Conservation (phyloP, 1,140 invertebrate species). For the Hylaeus anthracinus region DNA sequence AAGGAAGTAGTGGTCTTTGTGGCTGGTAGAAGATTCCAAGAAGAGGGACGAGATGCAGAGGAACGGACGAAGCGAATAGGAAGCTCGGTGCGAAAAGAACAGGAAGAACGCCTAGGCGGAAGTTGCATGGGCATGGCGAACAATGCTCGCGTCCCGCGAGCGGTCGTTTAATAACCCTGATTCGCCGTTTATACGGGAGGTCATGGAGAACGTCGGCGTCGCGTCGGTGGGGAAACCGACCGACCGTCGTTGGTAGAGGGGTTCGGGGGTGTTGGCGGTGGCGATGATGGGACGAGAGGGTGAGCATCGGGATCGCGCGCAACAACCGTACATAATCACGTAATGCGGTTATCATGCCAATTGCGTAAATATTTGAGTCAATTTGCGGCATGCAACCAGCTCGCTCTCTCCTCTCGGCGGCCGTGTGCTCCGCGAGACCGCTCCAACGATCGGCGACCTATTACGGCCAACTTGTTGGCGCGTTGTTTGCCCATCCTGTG, state of each 20-base stretch:
- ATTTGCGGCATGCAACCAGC: constrained; percentile 77
- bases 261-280: constrained; percentile 45
- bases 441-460: constrained; percentile 60
- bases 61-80: neutral
- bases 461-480: constrained; percentile 63
- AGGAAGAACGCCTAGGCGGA: constrained; percentile 60
- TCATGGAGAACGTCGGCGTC: constrained; percentile 49
- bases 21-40: neutral
- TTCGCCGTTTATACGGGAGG: constrained; percentile 69
- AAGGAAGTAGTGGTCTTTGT: too few species aligned
- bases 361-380: constrained; percentile 80
- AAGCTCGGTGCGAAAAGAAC: constrained; percentile 22
- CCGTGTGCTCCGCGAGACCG: constrained; percentile 48
- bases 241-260: constrained; percentile 1
- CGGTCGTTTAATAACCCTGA: constrained; percentile 72
- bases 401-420: constrained; percentile 53
- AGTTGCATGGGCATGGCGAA: constrained; percentile 59
- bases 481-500: constrained; percentile 43
- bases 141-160: constrained; percentile 56
- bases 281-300: constrained; percentile 63
- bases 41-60: constrained; percentile 7
- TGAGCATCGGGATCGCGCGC: constrained; percentile 71
- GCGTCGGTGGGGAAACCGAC: constrained; percentile 11
- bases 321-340: constrained; percentile 78
- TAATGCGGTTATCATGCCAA: constrained; percentile 79